These are phyloP conservation scores for Stichopus chloronotus DNA, from an alignment of 35 echinoderm and acorn worm species.

Conservation along the genomic window DNA sequence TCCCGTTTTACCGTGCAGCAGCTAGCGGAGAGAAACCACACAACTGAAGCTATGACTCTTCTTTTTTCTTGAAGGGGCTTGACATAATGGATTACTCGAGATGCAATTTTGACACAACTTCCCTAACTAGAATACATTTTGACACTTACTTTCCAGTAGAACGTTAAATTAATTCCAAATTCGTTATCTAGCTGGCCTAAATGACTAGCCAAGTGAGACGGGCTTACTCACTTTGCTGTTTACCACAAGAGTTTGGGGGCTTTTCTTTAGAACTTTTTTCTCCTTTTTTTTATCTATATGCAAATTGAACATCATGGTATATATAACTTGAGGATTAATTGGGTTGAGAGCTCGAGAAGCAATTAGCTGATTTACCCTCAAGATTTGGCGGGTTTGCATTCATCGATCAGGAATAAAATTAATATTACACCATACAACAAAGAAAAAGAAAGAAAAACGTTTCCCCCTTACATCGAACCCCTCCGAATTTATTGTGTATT, in stretches of 20 bases:
- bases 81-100: neutral
- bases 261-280: neutral
- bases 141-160: constrained; percentile 4
- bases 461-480: too few species aligned
- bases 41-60: neutral
- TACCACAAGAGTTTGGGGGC: neutral
- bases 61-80: neutral
- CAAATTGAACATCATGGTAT: constrained; percentile 24
- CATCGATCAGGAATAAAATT: neutral
- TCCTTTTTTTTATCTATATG: constrained; percentile 28
- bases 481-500: too few species aligned
- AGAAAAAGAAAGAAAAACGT: too few species aligned
- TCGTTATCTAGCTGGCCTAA: constrained; percentile 44
- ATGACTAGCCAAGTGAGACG: constrained; percentile 43
- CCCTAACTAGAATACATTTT: constrained; percentile 49
- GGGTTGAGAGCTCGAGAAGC: neutral
- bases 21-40: too few species aligned
- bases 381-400: constrained; percentile 4
- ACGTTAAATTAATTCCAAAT: constrained; percentile 50
- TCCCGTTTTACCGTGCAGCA: too few species aligned
- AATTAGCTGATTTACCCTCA: constrained; percentile 36
- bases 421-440: neutral
- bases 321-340: constrained; percentile 6
- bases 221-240: constrained; percentile 16
- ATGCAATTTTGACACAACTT: constrained; percentile 25